These are phyloP conservation scores for Crotophaga sulcirostris DNA, from an alignment of 2,113 vertebrate species.

Conservation along the genomic window DNA sequence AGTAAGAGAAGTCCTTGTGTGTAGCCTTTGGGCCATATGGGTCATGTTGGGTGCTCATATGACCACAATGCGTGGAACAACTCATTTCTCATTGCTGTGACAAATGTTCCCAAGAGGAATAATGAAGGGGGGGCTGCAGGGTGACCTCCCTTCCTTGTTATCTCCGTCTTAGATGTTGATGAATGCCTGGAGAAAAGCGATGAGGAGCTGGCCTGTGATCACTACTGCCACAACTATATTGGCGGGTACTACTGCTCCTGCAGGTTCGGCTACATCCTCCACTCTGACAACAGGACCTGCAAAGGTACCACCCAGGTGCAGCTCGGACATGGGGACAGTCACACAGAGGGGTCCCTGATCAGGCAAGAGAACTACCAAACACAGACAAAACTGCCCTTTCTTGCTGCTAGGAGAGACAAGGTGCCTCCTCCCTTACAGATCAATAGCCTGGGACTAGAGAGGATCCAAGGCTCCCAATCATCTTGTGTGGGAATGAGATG, in stretches of 20 bases:
- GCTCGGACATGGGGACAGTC: accelerated
- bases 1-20: not conserved
- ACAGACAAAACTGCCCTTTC: not conserved
- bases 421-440: not conserved
- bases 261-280: slow-evolving; percentile 92
- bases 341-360: not conserved
- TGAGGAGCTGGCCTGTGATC: slow-evolving; percentile 87
- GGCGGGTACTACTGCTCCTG: slow-evolving; percentile 97
- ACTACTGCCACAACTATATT: slow-evolving; percentile 95
- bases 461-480: not conserved
- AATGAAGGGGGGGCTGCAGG: accelerated
- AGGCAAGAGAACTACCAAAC: not conserved
- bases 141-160: not conserved
- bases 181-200: slow-evolving; percentile 86
- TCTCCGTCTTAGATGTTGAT: slow-evolving; percentile 82
- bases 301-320: slow-evolving; percentile 75
- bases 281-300: slow-evolving; percentile 94
- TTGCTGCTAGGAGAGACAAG: not conserved
- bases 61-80: not conserved
- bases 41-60: accelerated
- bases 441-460: not conserved
- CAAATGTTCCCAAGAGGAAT: accelerated
- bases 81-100: not conserved
- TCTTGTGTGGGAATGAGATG: not conserved
- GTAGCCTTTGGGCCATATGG: not conserved